Base-by-base conservation (phyloP, 1,140 invertebrate species). In the Caenorhabditis latens region DNA sequence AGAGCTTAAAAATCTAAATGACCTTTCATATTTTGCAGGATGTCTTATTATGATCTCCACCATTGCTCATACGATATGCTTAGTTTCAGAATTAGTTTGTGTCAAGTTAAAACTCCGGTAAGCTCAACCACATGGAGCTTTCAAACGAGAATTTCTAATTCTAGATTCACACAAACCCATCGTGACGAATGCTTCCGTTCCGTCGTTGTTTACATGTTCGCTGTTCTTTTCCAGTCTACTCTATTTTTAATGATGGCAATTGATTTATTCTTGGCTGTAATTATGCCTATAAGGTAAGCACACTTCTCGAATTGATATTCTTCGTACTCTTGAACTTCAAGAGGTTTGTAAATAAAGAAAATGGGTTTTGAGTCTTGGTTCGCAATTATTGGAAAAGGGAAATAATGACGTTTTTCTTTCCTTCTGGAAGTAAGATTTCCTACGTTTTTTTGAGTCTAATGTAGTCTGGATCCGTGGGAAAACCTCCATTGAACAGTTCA, bases 181-280 rank as follows among this genome's bases (percentile, higher is more conserved):
- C 71, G 71, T 0, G 71, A 79, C 21, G 71, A 79, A 79, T 79
- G 71, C n/a, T 79, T 79, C 42, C 71, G 71, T 9, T 79, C 42
- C 13, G 71, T 79, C n/a, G 71, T 79, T n/a, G 71, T 79, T 19
- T 79, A 79, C n/a, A 79, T 79, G 71, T 79, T 79, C 53, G 71
- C 71, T 13, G 71, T 79, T 50, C 46, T 79, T 21, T 79, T 79
- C n/a, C 71, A 79, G 14, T 79, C 71, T 7, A 79, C 71, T 14
- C n/a, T 79, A n/a, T 79, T 79, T n/a, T 14, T 79, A n/a, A 79
- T 79, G 71, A 79, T 79, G 71, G 71, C 71, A 19, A 79, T 79
- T 50, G 71, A 79, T 42, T 42, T 79, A 11, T 24, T 79, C 21
- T 14, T 79, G 8, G 71, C 71, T 48, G 71, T 79, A 46, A 53